Evolutionary conservation across 2,797 vertebrate species (phyloP).

Genomic region (Falco peregrinus): DNA sequence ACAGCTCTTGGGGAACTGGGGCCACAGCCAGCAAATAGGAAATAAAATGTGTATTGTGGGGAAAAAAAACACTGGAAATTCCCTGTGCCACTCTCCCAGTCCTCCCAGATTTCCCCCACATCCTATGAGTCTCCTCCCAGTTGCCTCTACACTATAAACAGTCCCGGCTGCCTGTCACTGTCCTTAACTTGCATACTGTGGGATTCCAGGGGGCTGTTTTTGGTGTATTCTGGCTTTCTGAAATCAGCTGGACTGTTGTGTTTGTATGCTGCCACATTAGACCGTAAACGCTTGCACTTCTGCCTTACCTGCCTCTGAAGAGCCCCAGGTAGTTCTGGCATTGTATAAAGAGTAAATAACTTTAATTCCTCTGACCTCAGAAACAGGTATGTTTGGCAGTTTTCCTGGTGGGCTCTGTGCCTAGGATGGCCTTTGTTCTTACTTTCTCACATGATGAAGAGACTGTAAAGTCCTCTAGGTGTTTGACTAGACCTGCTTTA

Average conservation of each 20-base stretch:
- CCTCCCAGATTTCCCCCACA: neutral
- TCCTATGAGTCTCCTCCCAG: neutral
- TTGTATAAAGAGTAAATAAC: neutral
- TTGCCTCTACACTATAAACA: neutral
- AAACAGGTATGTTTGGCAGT: neutral
- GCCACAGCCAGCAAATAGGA: neutral
- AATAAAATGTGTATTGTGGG: neutral
- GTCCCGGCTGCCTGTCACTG: neutral
- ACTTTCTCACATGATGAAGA: rapidly evolving
- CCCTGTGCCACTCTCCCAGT: neutral
- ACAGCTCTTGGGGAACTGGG: neutral
- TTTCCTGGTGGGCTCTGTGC: neutral
- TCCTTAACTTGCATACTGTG: neutral
- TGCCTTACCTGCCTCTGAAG: neutral
- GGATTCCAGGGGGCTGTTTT: neutral
- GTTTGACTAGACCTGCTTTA: neutral
- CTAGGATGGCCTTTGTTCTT: neutral
- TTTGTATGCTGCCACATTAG: rapidly evolving
- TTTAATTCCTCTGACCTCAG: neutral
- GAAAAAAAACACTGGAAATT: neutral
- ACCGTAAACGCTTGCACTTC: neutral
- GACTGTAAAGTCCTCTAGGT: neutral
- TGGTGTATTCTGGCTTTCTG: neutral
- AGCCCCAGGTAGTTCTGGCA: neutral
- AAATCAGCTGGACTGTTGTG: neutral